phyloP scores from a whole-genome alignment of 2,888 invertebrate species.

The Scaptomyza flava region DNA sequence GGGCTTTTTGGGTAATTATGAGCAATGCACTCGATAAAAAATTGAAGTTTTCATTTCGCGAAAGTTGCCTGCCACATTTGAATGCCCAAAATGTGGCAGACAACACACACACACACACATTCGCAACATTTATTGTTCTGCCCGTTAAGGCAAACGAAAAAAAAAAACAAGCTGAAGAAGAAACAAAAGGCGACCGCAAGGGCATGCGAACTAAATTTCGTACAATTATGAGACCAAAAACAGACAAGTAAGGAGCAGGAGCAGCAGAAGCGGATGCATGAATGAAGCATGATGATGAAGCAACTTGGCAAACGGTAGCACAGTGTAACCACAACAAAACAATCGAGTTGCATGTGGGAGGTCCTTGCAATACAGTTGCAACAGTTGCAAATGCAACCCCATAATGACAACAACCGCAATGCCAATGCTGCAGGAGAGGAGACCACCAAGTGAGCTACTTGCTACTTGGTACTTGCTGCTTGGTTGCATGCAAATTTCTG shows the following conservation, averaged over 20 bases:
- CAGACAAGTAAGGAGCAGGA: conserved; percentile 18
- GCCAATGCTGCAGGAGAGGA: conserved; percentile 17
- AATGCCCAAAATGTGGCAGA: conserved; percentile 56
- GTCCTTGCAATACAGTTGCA: conserved; percentile 58
- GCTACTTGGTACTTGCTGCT: conserved; percentile 10
- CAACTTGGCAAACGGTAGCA: conserved; percentile 72
- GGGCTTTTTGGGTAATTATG: conserved; percentile 71
- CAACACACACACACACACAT: conserved; percentile 8
- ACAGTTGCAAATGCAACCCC: conserved; percentile 42
- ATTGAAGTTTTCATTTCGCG: conserved; percentile 80
- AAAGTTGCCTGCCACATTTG: conserved; percentile 70
- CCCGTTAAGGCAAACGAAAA: conserved; percentile 71
- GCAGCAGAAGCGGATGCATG: conserved; percentile 4
- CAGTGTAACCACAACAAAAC: conserved; percentile 67
- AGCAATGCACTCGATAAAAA: conserved; percentile 79
- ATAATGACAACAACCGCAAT: conserved; percentile 74
- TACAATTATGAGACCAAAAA: conserved; percentile 78
- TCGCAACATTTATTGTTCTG: conserved; percentile 78
- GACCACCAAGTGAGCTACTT: conserved; percentile 68
- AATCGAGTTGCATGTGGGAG: conserved; percentile 75
- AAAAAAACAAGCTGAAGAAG: conserved; percentile 21
- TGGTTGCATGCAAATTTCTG: conserved; percentile 70
- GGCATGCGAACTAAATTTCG: conserved; percentile 82
- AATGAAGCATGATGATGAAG: conserved; percentile 28
- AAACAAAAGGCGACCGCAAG: conserved; percentile 74